Base-by-base conservation (phyloP, 2,797 vertebrate species). In the Ficedula albicollis region DNA sequence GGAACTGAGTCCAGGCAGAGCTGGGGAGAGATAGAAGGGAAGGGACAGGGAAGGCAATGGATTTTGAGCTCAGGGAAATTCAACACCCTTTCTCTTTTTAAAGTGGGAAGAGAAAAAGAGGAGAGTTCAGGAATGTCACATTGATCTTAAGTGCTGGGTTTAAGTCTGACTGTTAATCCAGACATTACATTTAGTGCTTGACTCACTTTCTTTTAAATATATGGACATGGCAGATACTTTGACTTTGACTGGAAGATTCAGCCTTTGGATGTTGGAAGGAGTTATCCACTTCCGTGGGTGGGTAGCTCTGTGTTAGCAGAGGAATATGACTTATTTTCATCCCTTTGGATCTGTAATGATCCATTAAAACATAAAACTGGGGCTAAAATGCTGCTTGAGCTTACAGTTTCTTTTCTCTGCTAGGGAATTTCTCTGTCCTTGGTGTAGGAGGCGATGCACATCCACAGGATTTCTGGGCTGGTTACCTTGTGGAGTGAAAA, bases 161-260 rank as follows among this genome's bases (percentile, higher is more conserved):
- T 56, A 73, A 36, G 39, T 12, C 30, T 52, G n/a, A 43, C 27
- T 17, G 19, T 73, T 64, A 52, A 60, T 38, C 15, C 12, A 30
- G 68, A 20, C 0, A 0, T 62, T 76, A 56, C 10, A 56, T 59
- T 27, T 55, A 85, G 87, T 0, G 0, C 52, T 56, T 80, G 63
- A 49, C 54, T 89, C 34, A 4, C 46, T 68, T n/a, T 21, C 48
- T 59, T 68, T 84, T 82, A 64, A 74, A 25, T 38, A 34, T 3
- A 84, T 58, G 54, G 68, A 11, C 7, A 0, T 21, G 41, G 11
- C 39, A 54, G 67, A 18, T 75, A 72, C 29, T 39, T 70, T 79
- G 22, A 73, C 34, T 93, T 34, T 43, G 63, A 70, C 32, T 44
- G 12, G 36, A 43, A 46, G 36, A 52, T 18, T 89, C 0, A 1